Percentiles rank a stretch among this genome's conserved stretches.
Evolutionary conservation across 2,113 vertebrate genomes (phyloP).

Genomic region (Mirza zaza): DNA sequence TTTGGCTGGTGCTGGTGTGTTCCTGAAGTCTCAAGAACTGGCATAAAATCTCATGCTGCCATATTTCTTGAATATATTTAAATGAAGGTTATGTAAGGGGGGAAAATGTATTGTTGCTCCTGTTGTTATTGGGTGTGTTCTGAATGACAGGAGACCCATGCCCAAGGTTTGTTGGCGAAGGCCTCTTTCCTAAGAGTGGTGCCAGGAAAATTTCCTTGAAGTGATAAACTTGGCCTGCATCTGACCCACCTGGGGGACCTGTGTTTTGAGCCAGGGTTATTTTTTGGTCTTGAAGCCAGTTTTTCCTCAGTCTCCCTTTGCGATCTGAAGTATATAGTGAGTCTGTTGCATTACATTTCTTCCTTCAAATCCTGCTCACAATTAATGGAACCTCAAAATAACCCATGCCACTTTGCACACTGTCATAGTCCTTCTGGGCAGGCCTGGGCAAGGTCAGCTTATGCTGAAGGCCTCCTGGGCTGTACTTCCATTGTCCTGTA

Average conservation of each 20-base stretch:
- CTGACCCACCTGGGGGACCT: fast-evolving
- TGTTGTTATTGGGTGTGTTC: no score
- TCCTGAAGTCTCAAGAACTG: neutral
- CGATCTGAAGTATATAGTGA: fast-evolving
- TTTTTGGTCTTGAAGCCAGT: neutral
- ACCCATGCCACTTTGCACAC: fast-evolving
- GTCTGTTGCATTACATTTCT: neutral
- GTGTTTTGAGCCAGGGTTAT: no score
- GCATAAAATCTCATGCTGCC: neutral
- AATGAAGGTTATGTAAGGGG: no score
- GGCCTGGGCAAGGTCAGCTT: neutral
- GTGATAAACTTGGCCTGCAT: neutral
- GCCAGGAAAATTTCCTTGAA: neutral
- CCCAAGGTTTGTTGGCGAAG: neutral
- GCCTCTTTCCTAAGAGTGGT: fast-evolving
- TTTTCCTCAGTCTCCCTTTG: neutral
- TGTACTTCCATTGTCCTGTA: fast-evolving
- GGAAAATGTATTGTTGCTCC: fast-evolving
- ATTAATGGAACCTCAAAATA: fast-evolving
- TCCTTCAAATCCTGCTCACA: neutral
- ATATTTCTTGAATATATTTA: neutral
- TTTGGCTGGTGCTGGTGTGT: no score
- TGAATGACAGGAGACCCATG: fast-evolving
- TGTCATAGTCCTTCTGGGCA: fast-evolving
- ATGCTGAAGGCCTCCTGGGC: fast-evolving